Evolutionary conservation across 1,140 invertebrate genomes (phyloP).

Genomic region (Trialeurodes vaporariorum): DNA sequence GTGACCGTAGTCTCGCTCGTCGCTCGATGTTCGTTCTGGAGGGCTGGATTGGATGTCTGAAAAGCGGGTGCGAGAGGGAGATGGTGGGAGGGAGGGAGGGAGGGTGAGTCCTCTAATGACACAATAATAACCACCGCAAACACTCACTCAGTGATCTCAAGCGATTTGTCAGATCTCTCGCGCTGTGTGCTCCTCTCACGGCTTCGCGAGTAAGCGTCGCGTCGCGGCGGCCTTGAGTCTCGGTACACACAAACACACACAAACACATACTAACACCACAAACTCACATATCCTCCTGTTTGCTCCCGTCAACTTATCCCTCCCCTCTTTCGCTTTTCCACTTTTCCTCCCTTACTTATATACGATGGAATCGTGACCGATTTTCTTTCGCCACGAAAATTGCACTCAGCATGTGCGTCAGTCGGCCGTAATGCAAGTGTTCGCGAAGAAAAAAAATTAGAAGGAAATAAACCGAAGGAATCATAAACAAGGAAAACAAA

Average conservation of each 20-base stretch:
- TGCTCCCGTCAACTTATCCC: background rate
- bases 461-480: too few relatives aligned
- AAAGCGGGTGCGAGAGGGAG: too few relatives aligned
- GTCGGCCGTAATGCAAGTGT: too few relatives aligned
- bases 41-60: too few relatives aligned
- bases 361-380: background rate
- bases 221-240: constrained; percentile 1
- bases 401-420: background rate
- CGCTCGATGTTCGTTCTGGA: too few relatives aligned
- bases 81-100: background rate
- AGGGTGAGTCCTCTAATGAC: constrained; percentile 16
- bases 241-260: too few relatives aligned
- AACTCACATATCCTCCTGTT: background rate
- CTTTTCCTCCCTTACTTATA: background rate
- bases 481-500: too few relatives aligned
- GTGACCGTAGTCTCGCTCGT: constrained; percentile 9
- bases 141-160: constrained; percentile 19
- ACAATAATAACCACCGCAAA: constrained; percentile 21
- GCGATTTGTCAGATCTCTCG: constrained; percentile 20
- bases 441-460: too few relatives aligned
- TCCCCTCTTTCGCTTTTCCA: too few relatives aligned
- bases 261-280: background rate
- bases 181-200: background rate
- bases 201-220: background rate
- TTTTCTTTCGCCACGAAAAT: background rate